Evolutionary conservation across 2,888 invertebrate genomes (phyloP).

Genomic region (Chrysolina oricalcia): DNA sequence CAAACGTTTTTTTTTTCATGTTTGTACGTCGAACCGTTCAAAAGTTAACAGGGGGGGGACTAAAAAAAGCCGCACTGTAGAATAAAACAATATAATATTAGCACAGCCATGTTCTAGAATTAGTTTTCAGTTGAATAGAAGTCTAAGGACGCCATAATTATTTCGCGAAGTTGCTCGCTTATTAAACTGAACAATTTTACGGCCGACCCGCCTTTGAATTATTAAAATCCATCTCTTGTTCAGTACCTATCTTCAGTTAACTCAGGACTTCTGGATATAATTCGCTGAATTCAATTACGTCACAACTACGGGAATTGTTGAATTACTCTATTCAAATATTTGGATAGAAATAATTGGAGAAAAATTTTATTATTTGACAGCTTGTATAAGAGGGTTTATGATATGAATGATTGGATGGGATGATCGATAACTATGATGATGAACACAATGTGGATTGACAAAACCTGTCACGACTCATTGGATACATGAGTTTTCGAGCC

Average conservation of each 20-base stretch:
- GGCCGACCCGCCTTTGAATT: constrained; percentile 7
- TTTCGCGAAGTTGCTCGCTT: background rate
- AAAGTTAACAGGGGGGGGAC: too few relatives aligned
- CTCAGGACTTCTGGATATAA: background rate
- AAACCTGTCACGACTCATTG: too few relatives aligned
- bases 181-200: constrained; percentile 13
- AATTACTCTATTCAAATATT: background rate
- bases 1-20: too few relatives aligned
- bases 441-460: too few relatives aligned
- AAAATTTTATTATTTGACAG: background rate
- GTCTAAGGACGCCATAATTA: background rate
- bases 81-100: too few relatives aligned
- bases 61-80: too few relatives aligned
- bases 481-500: too few relatives aligned
- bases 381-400: too few relatives aligned
- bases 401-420: too few relatives aligned
- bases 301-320: background rate
- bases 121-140: background rate
- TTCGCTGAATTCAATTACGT: background rate
- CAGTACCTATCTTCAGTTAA: background rate
- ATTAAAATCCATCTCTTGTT: constrained; percentile 19
- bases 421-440: too few relatives aligned
- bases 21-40: too few relatives aligned
- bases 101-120: background rate
- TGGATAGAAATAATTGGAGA: background rate